These are phyloP conservation scores for Ramphastos sulfuratus DNA, from an alignment of 2,113 vertebrate species.

Conservation along the genomic window DNA sequence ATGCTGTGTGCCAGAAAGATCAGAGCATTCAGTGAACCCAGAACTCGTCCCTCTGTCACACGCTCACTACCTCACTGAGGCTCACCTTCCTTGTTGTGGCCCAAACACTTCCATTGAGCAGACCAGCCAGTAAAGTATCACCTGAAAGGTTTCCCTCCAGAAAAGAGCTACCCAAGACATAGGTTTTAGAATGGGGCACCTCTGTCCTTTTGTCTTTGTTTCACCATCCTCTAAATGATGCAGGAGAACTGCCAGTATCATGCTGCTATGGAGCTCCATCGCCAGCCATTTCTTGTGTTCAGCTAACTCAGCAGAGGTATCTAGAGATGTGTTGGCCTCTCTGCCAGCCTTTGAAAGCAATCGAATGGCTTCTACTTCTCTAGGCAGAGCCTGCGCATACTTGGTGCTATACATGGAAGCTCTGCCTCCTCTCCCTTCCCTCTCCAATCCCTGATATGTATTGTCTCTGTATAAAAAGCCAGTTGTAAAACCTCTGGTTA, in stretches of 20 bases:
- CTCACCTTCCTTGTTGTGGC: background rate
- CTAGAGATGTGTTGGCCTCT: conserved; percentile 5
- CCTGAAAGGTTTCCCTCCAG: background rate
- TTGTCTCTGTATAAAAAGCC: conserved; percentile 59
- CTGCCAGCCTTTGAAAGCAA: conserved; percentile 53
- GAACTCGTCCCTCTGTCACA: conserved; percentile 47
- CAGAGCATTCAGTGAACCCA: conserved; percentile 55
- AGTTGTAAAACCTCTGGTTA: conserved; percentile 17
- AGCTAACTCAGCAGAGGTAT: conserved; percentile 21
- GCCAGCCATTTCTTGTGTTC: conserved; percentile 54
- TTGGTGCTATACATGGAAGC: conserved; percentile 8
- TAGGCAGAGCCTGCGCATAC: conserved; percentile 34
- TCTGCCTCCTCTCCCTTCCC: conserved; percentile 41
- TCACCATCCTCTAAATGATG: background rate
- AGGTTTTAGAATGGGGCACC: conserved; percentile 8
- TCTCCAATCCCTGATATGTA: conserved; percentile 48
- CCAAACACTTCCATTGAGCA: background rate
- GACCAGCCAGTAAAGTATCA: background rate
- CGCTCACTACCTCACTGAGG: conserved; percentile 26
- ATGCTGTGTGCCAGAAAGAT: conserved; percentile 21
- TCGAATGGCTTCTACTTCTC: conserved; percentile 40
- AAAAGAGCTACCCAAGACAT: background rate
- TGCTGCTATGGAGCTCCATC: conserved; percentile 19
- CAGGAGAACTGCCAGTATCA: background rate
- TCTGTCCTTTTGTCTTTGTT: background rate